Percentiles rank a stretch among this genome's conserved stretches.
These are phyloP conservation scores for Frankliniella intonsa DNA, from an alignment of 2,888 invertebrate species.

Conservation along the genomic window DNA sequence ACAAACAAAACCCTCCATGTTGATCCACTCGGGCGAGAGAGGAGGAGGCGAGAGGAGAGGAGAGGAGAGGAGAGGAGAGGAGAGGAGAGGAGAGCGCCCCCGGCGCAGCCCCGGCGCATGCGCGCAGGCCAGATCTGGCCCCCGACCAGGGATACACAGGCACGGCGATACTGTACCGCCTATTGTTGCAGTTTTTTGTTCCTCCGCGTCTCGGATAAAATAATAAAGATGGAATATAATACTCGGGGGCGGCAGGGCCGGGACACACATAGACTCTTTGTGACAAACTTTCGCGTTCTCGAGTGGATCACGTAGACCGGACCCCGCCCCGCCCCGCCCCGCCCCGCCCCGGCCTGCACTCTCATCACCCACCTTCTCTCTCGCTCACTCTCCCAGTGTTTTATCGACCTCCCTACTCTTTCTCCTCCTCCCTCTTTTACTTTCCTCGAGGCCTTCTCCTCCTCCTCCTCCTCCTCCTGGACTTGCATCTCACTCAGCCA, in stretches of 20 bases:
- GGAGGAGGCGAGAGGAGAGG: too few species aligned
- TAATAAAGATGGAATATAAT: slow-evolving; percentile 6
- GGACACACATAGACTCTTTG: background rate
- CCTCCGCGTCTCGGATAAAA: background rate
- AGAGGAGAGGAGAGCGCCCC: too few species aligned
- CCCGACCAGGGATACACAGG: too few species aligned
- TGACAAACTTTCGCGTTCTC: slow-evolving; percentile 1
- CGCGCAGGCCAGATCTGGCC: too few species aligned
- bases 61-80: too few species aligned
- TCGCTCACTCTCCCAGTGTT: background rate
- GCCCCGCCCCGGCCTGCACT: background rate
- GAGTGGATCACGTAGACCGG: background rate
- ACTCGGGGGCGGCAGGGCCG: background rate
- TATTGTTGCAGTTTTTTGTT: background rate
- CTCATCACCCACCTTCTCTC: background rate
- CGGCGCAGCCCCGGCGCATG: too few species aligned
- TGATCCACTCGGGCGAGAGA: background rate
- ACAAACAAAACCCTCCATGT: slow-evolving; percentile 8
- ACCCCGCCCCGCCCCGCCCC: background rate
- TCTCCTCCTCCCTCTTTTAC: background rate
- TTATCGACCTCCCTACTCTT: background rate
- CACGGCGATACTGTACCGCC: too few species aligned
- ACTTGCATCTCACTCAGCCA: background rate
- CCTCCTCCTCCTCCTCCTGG: background rate
- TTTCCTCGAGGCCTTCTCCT: background rate